Evolutionary conservation across 1,140 invertebrate genomes (phyloP), one percentile per base, ranked within the genome.

Genomic region (Drosophila pseudoananassae): DNA sequence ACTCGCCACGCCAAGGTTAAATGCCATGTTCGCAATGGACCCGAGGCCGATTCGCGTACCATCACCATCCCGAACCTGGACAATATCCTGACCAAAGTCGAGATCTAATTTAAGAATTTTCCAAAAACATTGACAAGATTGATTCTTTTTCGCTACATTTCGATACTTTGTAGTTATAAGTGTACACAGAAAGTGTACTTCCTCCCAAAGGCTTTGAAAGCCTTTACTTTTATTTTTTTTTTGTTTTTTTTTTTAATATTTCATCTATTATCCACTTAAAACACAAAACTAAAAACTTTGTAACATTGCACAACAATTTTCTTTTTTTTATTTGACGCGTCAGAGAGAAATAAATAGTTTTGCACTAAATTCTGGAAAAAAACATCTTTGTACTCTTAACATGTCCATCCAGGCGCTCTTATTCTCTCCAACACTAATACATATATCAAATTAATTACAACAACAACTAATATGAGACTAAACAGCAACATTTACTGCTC

Each of bases 391-490:
- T 25, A n/a, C 49, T 56, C 15, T 40, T 47, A 29, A 15, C 2
- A 60, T 61, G 45, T 27, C 25, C 6, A 5, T 27, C 25, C 25
- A 27, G 14, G 27, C 20, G 20, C 45, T 23, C 15, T 27, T 10
- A n/a, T 12, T 17, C 31, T 40, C n/a, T 12, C 63, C 27, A 63
- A 64, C 33, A 36, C 4, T 12, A 3, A 36, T 36, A 36, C 0
- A 36, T 12, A 36, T 12, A 36, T 36, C 17, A 15, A 53, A 36
- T 50, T 20, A 73, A 31, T 27, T 50, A 87, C 73, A 85, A 80
- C 81, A 87, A 12, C 57, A n/a, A n/a, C n/a, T n/a, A n/a, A n/a
- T 55, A 74, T 52, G 6, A 40, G 23, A 40, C 51, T 71, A 57
- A 10, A 58, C 25, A 49, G 50, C 43, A 69, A 59, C 36, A 76